Evolutionary conservation across 2,113 vertebrate genomes (phyloP), one percentile per base, ranked within the genome.

Genomic region (human (Homo sapiens)): DNA sequence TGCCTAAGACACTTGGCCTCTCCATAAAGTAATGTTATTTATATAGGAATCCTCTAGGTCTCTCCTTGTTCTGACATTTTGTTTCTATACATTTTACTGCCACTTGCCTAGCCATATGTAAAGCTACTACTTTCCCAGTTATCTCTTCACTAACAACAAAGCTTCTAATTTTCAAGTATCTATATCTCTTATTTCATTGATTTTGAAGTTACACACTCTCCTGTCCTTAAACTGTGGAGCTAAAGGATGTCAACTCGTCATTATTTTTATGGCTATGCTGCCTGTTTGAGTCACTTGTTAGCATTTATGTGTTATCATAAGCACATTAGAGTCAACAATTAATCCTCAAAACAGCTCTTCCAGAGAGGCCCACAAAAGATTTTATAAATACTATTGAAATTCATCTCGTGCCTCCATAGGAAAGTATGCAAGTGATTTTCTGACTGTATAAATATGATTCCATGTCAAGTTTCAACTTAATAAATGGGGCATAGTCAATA

Each of bases 351-450:
- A 86, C 61, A 92, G 43, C 35, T 89, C 89, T 95, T 95, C 70
- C 59, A 84, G 8, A 61, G 72, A 89, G 66, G 4, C 10, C 45
- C 82, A 93, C 61, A 76, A 87, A 95, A 91, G 52, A 73, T 93
- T 98, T 96, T 70, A 66, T 30, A 97, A 96, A 93, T 89, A 87
- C 61, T 89, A 93, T 97, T 95, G 86, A 94, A 93, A 91, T 97
- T 82, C 73, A 66, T 75, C 18, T 16, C 61, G 68, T 2, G 12
- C 16, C 43, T 93, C 61, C 52, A 64, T 75, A 82, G 59, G 23
- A 97, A 93, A 86, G 2, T 88, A 97, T 96, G 93, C 52, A 96
- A 95, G 93, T 97, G 22, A 95, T 73, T 94, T 97, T 82, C 55
- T 48, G 27, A 6, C 30, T 89, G 68, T 68, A 75, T 91, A 83